Conservation (phyloP, 2,888 invertebrate genomes). For the Cephalotes varians region DNA sequence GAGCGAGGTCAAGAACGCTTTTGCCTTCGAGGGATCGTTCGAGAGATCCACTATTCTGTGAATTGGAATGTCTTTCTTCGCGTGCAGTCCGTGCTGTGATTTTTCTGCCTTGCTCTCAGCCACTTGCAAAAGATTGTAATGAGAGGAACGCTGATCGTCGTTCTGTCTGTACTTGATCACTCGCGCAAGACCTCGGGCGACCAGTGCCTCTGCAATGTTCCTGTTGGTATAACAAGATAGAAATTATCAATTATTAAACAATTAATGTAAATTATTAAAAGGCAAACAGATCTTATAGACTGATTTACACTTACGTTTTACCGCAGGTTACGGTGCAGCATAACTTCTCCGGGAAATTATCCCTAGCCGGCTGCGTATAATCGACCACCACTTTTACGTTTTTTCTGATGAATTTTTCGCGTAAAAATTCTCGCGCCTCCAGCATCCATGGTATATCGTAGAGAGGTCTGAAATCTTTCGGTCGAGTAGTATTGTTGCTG, state of each 20-base stretch:
- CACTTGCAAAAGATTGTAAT: constrained; percentile 96
- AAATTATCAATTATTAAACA: constrained; percentile 2
- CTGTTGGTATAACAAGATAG: constrained; percentile 84
- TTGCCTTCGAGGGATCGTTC: constrained; percentile 93
- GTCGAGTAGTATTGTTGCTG: constrained; percentile 89
- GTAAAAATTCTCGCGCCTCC: constrained; percentile 98
- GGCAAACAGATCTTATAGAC: neutral
- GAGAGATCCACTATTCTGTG: constrained; percentile 96
- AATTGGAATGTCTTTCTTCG: constrained; percentile 94
- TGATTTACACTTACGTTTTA: constrained; percentile 88
- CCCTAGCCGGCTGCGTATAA: constrained; percentile 98
- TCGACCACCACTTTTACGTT: constrained; percentile 97
- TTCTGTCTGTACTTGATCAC: constrained; percentile 98
- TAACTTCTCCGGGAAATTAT: constrained; percentile 97
- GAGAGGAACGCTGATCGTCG: constrained; percentile 97
- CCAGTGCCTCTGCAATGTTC: constrained; percentile 97
- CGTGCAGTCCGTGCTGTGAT: constrained; percentile 93
- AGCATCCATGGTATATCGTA: constrained; percentile 99
- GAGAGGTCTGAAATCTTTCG: constrained; percentile 94
- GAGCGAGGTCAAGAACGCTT: constrained; percentile 97
- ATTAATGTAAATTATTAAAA: constrained; percentile 1
- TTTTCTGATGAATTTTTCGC: constrained; percentile 98
- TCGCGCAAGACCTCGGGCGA: constrained; percentile 96
- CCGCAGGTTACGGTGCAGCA: constrained; percentile 97
- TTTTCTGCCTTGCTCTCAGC: constrained; percentile 98